Conservation (phyloP, 2,888 invertebrate genomes). For the Harpalus rubripes region DNA sequence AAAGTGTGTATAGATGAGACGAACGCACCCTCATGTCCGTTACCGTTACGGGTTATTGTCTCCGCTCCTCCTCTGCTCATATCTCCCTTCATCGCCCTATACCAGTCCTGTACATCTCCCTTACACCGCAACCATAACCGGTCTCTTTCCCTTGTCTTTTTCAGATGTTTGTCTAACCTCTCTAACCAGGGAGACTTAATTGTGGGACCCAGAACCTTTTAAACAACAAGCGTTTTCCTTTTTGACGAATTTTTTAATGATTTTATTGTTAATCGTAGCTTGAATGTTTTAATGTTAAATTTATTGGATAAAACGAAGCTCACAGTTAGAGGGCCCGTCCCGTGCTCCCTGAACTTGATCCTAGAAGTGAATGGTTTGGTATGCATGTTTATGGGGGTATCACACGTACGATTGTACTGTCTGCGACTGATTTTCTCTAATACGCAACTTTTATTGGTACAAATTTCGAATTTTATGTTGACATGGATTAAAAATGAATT, state of each 20-base stretch:
- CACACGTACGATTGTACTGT: not conserved
- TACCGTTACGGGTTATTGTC: constrained; percentile 40
- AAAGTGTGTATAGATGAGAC: constrained; percentile 50
- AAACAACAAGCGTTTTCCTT: constrained; percentile 53
- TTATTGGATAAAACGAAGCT: constrained; percentile 14
- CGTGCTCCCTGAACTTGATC: not conserved
- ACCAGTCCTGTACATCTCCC: constrained; percentile 26
- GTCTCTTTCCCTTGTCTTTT: constrained; percentile 49
- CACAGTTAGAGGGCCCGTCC: not conserved
- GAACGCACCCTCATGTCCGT: constrained; percentile 48
- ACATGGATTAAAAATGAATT: too few relatives aligned
- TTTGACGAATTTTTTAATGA: not conserved
- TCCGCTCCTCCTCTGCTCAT: not conserved
- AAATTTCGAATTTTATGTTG: too few relatives aligned
- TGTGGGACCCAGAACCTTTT: constrained; percentile 35
- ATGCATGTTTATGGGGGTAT: not conserved
- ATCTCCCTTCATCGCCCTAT: constrained; percentile 13
- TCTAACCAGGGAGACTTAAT: constrained; percentile 17
- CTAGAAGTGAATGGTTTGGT: constrained; percentile 1
- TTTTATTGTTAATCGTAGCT: constrained; percentile 22
- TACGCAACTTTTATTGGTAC: too few relatives aligned
- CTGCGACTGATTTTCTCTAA: too few relatives aligned
- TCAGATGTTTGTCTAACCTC: constrained; percentile 55
- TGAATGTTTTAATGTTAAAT: constrained; percentile 19
- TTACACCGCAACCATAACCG: constrained; percentile 31